Percentiles rank a stretch among this genome's conserved stretches.
These are phyloP conservation scores for Galerucella nymphaeae DNA, from an alignment of 2,888 invertebrate genomes.

Conservation along the genomic window DNA sequence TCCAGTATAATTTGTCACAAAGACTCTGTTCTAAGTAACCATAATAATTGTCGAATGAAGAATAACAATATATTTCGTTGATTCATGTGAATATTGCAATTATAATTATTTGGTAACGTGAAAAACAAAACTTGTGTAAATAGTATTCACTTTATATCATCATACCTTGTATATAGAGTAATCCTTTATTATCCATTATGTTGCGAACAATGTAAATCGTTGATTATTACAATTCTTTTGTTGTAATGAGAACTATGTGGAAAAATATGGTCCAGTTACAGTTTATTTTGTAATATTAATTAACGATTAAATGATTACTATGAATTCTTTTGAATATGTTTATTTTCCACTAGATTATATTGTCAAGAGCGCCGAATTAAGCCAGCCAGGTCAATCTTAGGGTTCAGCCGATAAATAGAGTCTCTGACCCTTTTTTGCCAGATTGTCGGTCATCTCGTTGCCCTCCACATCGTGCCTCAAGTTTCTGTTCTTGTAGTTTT, in stretches of 20 bases:
- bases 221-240: slow-evolving; percentile 32
- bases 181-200: slow-evolving; percentile 18
- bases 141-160: slow-evolving; percentile 29
- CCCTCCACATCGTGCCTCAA: too few species aligned
- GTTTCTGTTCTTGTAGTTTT: too few species aligned
- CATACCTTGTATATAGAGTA: neutral
- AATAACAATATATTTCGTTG: neutral
- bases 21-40: neutral
- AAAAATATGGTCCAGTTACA: slow-evolving; percentile 13
- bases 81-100: neutral
- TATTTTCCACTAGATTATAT: too few species aligned
- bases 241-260: slow-evolving; percentile 24
- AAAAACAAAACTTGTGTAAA: slow-evolving; percentile 18
- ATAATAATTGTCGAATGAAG: neutral
- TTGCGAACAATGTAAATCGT: slow-evolving; percentile 24
- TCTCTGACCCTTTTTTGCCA: too few species aligned
- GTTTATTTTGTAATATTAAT: too few species aligned
- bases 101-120: neutral
- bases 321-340: too few species aligned
- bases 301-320: too few species aligned
- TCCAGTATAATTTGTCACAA: too few species aligned
- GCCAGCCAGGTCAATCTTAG: too few species aligned
- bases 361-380: too few species aligned
- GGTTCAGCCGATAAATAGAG: too few species aligned
- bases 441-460: too few species aligned